Base-by-base conservation (phyloP, 2,888 invertebrate species). In the Cerceris rybyensis region DNA sequence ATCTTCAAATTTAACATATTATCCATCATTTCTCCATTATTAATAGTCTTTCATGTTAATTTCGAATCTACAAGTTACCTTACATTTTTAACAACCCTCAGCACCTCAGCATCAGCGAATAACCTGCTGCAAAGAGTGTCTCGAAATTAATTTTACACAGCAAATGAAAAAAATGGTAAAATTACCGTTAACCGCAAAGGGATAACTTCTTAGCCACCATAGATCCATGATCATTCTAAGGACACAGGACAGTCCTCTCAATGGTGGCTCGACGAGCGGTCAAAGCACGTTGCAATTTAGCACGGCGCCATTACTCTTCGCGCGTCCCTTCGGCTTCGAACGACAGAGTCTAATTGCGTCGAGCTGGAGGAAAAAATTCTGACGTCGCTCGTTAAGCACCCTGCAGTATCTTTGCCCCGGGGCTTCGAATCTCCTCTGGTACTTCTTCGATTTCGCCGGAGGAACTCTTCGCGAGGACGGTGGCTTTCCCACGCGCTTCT, bases 261-360 rank as follows among this genome's bases (percentile, higher is more conserved):
- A 70, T 55, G 58, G 59, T 43, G 50, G 49, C 65, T 41, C 49
- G 63, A 75, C 68, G 83, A 70, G 61, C 81, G 73, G 67, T 64
- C 64, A 71, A 75, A 63, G 71, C 77, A 69, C 79, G 85, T 69
- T 28, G 86, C 84, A 86, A 86, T 86, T 86, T 86, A 83, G 73
- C 80, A 43, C 72, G 71, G 75, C 69, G 84, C 76, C 85, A 86
- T 86, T 78, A 84, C 79, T 86, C 85, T 86, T 86, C 75, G 75
- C 81, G 82, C 83, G 83, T 84, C 83, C 80, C 82, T 79, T 82
- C 82, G 82, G 84, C 78, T 76, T 61, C 80, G 67, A 86, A 82
- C 86, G 80, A 86, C 85, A 84, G 81, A 82, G 85, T 86, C 85
- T 86, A 86, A 86, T 86, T 86, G 85, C 85, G 82, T 81, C 81